Percentiles rank a stretch among this genome's conserved stretches.
These are phyloP conservation scores for Galendromus occidentalis DNA, from an alignment of 1,140 invertebrate genomes.

Conservation along the genomic window DNA sequence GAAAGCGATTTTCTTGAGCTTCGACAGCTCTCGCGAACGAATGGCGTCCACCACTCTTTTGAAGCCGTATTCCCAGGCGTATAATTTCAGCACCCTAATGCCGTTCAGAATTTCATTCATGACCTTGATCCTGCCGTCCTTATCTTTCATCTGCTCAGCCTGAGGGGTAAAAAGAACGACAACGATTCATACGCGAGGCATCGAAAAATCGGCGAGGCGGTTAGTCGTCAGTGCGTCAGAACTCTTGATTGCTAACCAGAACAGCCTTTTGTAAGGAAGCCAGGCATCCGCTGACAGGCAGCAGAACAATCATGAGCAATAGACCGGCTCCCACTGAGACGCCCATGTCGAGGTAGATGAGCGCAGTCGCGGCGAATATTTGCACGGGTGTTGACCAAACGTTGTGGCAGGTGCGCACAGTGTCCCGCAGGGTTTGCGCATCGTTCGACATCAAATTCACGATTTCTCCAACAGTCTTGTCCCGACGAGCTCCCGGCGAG, in stretches of 20 bases:
- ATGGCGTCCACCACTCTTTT: slow-evolving; percentile 24
- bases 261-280: not conserved
- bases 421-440: slow-evolving; percentile 19
- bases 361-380: slow-evolving; percentile 17
- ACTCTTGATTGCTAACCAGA: not conserved
- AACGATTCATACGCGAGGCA: not conserved
- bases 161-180: not conserved
- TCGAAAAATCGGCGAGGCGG: not conserved
- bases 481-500: slow-evolving; percentile 15
- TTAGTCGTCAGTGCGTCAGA: not conserved
- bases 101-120: slow-evolving; percentile 45
- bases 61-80: slow-evolving; percentile 56
- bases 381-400: slow-evolving; percentile 19
- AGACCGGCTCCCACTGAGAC: not conserved
- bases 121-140: not conserved
- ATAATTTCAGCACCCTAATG: slow-evolving; percentile 54
- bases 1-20: slow-evolving; percentile 31
- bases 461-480: slow-evolving; percentile 25
- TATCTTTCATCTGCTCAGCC: not conserved
- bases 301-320: not conserved
- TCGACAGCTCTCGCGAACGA: slow-evolving; percentile 28
- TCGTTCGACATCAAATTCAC: slow-evolving; percentile 26
- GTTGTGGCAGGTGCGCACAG: slow-evolving; percentile 16
- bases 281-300: not conserved
- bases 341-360: slow-evolving; percentile 17